These are phyloP conservation scores for Diplazon laetatorius DNA, from an alignment of 2,888 invertebrate genomes.

Conservation along the genomic window DNA sequence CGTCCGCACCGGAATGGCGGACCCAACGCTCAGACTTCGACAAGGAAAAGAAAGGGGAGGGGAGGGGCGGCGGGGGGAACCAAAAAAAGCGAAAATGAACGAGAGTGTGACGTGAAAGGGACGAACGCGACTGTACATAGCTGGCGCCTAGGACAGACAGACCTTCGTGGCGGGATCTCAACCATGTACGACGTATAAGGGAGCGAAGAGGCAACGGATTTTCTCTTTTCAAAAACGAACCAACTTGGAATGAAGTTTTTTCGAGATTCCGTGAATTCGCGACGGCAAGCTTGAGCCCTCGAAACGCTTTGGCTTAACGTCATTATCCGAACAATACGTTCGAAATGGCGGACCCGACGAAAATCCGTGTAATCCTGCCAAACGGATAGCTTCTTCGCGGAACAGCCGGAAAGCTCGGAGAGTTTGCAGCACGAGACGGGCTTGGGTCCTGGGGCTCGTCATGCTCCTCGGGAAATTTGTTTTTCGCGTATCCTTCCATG, in stretches of 20 bases:
- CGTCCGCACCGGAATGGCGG: not conserved
- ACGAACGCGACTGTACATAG: not conserved
- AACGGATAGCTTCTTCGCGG: slow-evolving; percentile 21
- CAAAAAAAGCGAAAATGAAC: slow-evolving; percentile 29
- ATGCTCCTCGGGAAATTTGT: slow-evolving; percentile 15
- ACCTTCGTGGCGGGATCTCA: slow-evolving; percentile 20
- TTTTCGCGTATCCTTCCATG: not conserved
- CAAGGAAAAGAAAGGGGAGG: slow-evolving; percentile 7
- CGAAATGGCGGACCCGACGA: slow-evolving; percentile 17
- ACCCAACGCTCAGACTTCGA: slow-evolving; percentile 9
- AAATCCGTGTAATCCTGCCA: slow-evolving; percentile 46
- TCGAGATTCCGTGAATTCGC: slow-evolving; percentile 16
- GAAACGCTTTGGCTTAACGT: slow-evolving; percentile 28
- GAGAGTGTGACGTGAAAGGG: slow-evolving; percentile 9
- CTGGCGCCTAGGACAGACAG: not conserved
- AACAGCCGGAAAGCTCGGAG: slow-evolving; percentile 22
- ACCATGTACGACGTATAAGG: not conserved
- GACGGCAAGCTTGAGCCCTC: not conserved
- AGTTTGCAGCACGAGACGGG: no score
- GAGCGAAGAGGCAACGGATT: slow-evolving; percentile 18
- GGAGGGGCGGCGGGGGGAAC: no score
- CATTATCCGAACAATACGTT: slow-evolving; percentile 43
- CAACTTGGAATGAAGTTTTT: slow-evolving; percentile 10
- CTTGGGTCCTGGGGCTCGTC: slow-evolving; percentile 17
- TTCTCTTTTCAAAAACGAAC: slow-evolving; percentile 1